Evolutionary conservation across 2,113 vertebrate genomes (phyloP), one percentile per base, ranked within the genome.

Genomic region (Leucosticte australis): DNA sequence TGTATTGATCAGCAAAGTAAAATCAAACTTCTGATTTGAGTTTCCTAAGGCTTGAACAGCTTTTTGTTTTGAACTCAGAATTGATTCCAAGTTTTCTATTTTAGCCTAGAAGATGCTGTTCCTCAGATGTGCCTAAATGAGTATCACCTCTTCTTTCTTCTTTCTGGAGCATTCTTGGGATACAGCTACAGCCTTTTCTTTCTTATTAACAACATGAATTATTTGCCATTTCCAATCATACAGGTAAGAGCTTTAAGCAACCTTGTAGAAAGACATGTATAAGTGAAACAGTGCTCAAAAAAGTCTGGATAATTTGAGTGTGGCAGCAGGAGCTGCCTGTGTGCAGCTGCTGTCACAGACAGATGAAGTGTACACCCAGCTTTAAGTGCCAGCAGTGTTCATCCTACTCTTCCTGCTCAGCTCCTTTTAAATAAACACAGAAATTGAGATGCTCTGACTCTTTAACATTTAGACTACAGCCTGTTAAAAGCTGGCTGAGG

Each of bases 121-220:
- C 73, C 87, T 57, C 95, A 94, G 44, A 94, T 97, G 96, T 99
- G 99, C 97, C 97, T 99, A 83, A 99, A 99, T 42, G 99, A 99
- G 55, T 97, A 98, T 89, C 98, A 99, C 83, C 98, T 99, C 60
- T 98, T 99, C 80, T 97, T 99, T 27, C 95, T 99, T 3, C 97
- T 99, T 92, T 98, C 98, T 70, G 99, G 99, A 96, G 98, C 98
- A 74, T 99, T 99, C 93, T 97, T 99, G 91, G 99, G 99, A 82
- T 98, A 98, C 83, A 98, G 98, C 88, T 99, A 99, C 35, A 99
- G 99, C 92, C 98, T 99, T 49, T 97, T 98, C 31, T 99, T 99
- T 76, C 98, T 99, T 83, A 97, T 99, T 88, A 98, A 99, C 94
- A 99, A 99, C 94, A 98, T 99, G 98, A 99, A 99, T 96, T 99